phyloP scores from a whole-genome alignment of 2,113 vertebrate species.

The Pseudorasbora parva region DNA sequence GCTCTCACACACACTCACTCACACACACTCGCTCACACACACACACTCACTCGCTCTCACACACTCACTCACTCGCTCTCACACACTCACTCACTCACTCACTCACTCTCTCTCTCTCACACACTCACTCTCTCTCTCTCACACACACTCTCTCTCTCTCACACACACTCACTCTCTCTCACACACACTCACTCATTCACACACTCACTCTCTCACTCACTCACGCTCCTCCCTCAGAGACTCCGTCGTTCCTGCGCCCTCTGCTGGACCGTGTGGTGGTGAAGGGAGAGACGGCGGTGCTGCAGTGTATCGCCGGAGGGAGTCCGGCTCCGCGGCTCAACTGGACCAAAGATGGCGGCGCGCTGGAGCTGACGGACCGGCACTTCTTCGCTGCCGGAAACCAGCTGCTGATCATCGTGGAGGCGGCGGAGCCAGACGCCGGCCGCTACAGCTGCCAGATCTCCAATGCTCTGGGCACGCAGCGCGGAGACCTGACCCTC shows the following conservation, averaged over 20 bases:
- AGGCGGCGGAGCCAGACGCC: constrained; percentile 86
- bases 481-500: constrained; percentile 88
- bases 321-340: constrained; percentile 90
- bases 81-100: too few relatives aligned
- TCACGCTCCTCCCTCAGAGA: constrained; percentile 78
- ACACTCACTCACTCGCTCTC: too few relatives aligned
- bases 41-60: too few relatives aligned
- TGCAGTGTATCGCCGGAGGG: constrained; percentile 94
- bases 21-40: too few relatives aligned
- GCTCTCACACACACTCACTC: too few relatives aligned
- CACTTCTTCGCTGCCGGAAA: constrained; percentile 97
- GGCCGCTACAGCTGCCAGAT: constrained; percentile 96
- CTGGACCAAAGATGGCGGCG: constrained; percentile 97
- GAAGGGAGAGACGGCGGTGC: constrained; percentile 91
- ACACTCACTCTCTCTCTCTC: too few relatives aligned
- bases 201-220: too few relatives aligned
- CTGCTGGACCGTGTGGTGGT: constrained; percentile 89
- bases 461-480: constrained; percentile 93
- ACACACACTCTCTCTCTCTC: too few relatives aligned
- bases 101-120: too few relatives aligned
- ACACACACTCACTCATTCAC: too few relatives aligned
- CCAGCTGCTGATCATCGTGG: constrained; percentile 94
- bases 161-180: too few relatives aligned
- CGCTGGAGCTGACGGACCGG: constrained; percentile 86
- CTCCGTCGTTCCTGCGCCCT: constrained; percentile 89